A percentile compares a stretch with the other conserved stretches of the same genome.
Evolutionary conservation across 2,113 vertebrate species (phyloP).

Genomic region (Micromys minutus): DNA sequence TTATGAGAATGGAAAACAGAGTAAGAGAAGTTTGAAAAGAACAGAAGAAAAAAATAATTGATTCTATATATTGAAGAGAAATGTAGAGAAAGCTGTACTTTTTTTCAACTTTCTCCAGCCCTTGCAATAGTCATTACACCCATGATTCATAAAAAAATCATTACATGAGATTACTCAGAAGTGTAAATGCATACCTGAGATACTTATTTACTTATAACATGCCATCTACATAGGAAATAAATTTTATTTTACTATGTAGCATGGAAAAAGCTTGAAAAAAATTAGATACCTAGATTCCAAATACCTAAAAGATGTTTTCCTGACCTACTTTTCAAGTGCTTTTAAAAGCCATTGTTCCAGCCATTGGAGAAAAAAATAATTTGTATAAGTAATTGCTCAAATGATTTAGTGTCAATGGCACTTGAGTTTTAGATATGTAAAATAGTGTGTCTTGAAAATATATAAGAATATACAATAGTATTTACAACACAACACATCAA

Average conservation of each 20-base stretch:
- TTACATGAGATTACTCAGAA: constrained; percentile 55
- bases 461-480: not conserved
- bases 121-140: constrained; percentile 51
- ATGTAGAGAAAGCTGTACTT: constrained; percentile 55
- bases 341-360: not conserved
- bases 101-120: constrained; percentile 58
- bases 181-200: constrained; percentile 22
- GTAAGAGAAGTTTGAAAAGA: constrained; percentile 45
- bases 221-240: constrained; percentile 27
- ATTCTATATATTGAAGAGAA: constrained; percentile 72
- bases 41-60: constrained; percentile 45
- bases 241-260: constrained; percentile 47
- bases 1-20: constrained; percentile 57
- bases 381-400: constrained; percentile 58
- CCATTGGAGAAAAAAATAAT: constrained; percentile 4
- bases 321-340: constrained; percentile 37
- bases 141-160: constrained; percentile 53
- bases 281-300: constrained; percentile 32
- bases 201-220: constrained; percentile 63
- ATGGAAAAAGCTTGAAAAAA: constrained; percentile 40
- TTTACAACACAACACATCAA: constrained; percentile 36
- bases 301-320: constrained; percentile 5
- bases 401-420: not conserved
- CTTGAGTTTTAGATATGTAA: constrained; percentile 7
- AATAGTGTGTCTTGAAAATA: constrained; percentile 25